These are phyloP conservation scores for Catharus fuscescens DNA, from an alignment of 2,113 vertebrate species.

Conservation along the genomic window DNA sequence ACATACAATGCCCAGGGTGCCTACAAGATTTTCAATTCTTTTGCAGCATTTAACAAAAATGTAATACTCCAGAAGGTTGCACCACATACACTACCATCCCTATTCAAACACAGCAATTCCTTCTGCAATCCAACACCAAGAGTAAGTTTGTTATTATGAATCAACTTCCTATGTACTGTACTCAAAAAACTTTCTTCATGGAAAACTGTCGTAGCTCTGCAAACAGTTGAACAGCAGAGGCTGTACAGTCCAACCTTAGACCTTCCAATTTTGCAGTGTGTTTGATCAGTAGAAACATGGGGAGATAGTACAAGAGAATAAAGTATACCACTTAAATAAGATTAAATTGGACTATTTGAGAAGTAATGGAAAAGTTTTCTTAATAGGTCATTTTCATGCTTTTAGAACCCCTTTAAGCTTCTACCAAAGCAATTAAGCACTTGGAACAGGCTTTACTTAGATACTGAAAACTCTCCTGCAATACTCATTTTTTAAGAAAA, in stretches of 20 bases:
- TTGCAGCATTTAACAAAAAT: background rate
- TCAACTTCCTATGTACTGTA: background rate
- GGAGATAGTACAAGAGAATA: background rate
- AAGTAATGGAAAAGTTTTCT: background rate
- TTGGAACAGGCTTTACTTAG: background rate
- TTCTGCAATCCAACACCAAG: background rate
- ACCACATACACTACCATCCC: background rate
- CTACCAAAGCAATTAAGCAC: background rate
- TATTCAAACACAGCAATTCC: background rate
- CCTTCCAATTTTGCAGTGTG: background rate
- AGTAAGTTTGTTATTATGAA: background rate
- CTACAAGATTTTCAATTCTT: background rate
- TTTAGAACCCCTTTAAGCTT: background rate
- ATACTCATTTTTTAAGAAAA: background rate
- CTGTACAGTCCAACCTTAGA: background rate
- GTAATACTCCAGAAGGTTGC: background rate
- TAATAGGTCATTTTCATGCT: background rate
- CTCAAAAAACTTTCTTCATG: background rate
- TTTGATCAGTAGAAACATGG: background rate
- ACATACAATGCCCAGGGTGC: background rate
- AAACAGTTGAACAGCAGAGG: background rate
- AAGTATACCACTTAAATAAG: background rate
- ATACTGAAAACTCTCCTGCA: background rate
- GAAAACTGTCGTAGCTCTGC: accelerated
- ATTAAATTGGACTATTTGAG: background rate